A percentile compares a stretch with the other conserved stretches of the same genome.
phyloP scores from a whole-genome alignment of 2,888 invertebrate species.

The Acleris literana region DNA sequence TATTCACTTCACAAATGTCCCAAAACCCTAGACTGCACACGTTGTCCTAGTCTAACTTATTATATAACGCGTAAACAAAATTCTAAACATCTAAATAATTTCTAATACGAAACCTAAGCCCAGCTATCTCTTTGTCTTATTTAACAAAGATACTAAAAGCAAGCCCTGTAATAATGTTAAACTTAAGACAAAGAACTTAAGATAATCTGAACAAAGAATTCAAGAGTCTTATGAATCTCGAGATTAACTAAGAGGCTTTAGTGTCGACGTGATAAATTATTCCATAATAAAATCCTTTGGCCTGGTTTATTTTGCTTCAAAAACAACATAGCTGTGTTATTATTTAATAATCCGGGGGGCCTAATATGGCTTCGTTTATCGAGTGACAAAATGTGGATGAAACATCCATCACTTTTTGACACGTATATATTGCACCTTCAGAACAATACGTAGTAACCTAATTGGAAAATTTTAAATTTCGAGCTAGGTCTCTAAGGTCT shows the following conservation, averaged over 20 bases:
- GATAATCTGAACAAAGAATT: slow-evolving; percentile 25
- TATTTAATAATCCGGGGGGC: no score
- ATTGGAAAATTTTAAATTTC: no score
- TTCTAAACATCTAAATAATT: neutral
- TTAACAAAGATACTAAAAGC: neutral
- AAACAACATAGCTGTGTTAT: neutral
- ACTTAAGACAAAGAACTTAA: slow-evolving; percentile 24
- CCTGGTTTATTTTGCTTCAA: neutral
- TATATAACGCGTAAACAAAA: neutral
- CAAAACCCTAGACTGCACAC: no score
- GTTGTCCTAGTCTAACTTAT: neutral
- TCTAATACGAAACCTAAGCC: neutral
- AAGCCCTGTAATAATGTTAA: neutral
- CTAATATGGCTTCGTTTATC: no score
- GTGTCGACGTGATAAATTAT: slow-evolving; percentile 26
- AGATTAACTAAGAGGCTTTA: slow-evolving; percentile 32
- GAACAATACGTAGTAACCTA: no score
- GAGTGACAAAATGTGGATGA: no score
- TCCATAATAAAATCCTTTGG: slow-evolving; percentile 11
- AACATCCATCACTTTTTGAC: no score
- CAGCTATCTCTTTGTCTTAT: neutral
- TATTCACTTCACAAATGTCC: no score
- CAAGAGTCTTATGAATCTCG: slow-evolving; percentile 28
- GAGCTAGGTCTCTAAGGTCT: no score
- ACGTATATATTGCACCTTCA: no score